These are phyloP conservation scores for Stichodactyla helianthus DNA, from an alignment of 64 coral and sea anemone genomes.

Conservation along the genomic window DNA sequence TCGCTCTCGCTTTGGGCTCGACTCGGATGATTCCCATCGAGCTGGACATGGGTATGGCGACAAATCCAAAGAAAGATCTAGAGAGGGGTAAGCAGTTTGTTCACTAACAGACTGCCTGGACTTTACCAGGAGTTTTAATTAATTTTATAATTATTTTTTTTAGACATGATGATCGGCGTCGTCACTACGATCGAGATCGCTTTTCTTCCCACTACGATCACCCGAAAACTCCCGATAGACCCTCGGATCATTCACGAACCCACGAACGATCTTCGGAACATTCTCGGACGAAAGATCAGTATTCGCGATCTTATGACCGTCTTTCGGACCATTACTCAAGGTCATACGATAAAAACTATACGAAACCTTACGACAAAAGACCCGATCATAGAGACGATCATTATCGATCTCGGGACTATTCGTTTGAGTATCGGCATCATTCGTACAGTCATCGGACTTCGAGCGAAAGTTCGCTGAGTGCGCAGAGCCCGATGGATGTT, in stretches of 20 bases:
- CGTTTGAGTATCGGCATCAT: constrained; percentile 53
- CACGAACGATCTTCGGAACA: constrained; percentile 86
- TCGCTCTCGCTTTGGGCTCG: constrained; percentile 27
- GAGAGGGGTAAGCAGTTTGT: constrained; percentile 51
- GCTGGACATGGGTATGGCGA: constrained; percentile 37
- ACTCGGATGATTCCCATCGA: constrained; percentile 40
- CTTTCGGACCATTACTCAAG: constrained; percentile 69
- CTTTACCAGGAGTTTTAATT: background rate
- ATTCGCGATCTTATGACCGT: constrained; percentile 71
- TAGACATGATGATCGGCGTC: constrained; percentile 43
- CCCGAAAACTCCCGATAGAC: constrained; percentile 28
- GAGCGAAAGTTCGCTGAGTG: constrained; percentile 9
- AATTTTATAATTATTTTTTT: background rate
- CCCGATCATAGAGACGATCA: constrained; percentile 66
- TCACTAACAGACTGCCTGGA: background rate
- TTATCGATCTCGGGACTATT: constrained; percentile 64
- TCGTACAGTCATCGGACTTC: constrained; percentile 45
- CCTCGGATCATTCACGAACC: constrained; percentile 21
- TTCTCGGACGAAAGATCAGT: constrained; percentile 56
- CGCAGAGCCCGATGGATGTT: background rate
- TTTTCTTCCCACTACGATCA: constrained; percentile 24
- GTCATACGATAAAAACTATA: constrained; percentile 59
- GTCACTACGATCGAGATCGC: constrained; percentile 42
- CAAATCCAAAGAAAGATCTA: constrained; percentile 59
- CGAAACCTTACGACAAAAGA: constrained; percentile 6